These are phyloP conservation scores for Eurosta solidaginis DNA, from an alignment of 1,140 invertebrate species.

Conservation along the genomic window DNA sequence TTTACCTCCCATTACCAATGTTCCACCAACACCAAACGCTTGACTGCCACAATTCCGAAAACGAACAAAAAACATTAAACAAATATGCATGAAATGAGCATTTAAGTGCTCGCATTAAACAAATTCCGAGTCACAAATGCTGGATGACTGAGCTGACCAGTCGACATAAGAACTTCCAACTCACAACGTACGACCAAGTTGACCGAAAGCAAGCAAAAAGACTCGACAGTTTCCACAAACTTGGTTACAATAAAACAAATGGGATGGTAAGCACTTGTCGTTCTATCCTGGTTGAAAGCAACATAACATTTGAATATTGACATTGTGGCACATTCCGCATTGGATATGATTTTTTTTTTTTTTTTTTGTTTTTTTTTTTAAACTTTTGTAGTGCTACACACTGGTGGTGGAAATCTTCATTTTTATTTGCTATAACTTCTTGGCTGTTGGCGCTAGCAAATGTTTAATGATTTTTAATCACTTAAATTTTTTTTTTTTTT, in stretches of 20 bases:
- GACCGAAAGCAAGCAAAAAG: too few species aligned
- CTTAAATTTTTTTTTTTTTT: background rate
- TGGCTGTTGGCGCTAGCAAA: slow-evolving; percentile 25
- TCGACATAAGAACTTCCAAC: background rate
- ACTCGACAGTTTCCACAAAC: too few species aligned
- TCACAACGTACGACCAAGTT: background rate
- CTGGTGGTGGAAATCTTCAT: background rate
- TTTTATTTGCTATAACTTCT: background rate
- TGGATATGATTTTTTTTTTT: background rate
- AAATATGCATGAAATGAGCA: slow-evolving; percentile 22
- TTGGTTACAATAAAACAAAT: too few species aligned
- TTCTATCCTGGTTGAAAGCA: background rate
- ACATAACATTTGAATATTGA: slow-evolving; percentile 14
- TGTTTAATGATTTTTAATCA: background rate
- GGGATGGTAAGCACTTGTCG: too few species aligned
- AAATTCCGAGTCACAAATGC: slow-evolving; percentile 1
- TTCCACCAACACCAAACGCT: background rate
- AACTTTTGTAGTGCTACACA: background rate
- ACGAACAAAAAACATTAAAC: background rate
- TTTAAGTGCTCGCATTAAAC: slow-evolving; percentile 24
- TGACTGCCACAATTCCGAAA: background rate
- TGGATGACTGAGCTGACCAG: too few species aligned
- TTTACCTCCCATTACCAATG: background rate
- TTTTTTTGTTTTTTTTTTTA: background rate
- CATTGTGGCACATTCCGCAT: background rate